Percentiles rank a stretch among this genome's conserved stretches.
These are phyloP conservation scores for Trichosurus vulpecula DNA, from an alignment of 2,797 vertebrate species.

Conservation along the genomic window DNA sequence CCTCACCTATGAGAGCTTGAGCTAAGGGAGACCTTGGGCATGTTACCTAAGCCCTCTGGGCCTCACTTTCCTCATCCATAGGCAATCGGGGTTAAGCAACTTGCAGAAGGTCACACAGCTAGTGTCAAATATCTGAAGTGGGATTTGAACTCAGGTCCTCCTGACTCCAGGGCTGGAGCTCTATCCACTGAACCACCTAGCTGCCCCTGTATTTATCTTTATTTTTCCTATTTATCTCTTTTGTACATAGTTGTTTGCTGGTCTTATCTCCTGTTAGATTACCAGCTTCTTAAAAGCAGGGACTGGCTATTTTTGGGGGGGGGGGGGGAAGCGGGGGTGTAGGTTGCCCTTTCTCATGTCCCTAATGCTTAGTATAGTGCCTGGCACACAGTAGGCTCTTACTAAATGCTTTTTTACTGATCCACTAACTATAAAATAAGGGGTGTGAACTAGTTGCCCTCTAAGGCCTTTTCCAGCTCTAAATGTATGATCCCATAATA, in stretches of 20 bases:
- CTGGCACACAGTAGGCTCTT: not conserved
- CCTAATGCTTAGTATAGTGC: no score
- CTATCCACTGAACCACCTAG: no score
- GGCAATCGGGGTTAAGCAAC: no score
- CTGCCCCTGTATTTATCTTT: no score
- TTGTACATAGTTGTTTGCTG: not conserved
- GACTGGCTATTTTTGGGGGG: no score
- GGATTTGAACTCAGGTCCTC: no score
- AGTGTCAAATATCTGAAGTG: no score
- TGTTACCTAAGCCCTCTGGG: not conserved
- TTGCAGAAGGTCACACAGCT: no score
- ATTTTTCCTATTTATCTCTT: not conserved
- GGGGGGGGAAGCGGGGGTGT: no score
- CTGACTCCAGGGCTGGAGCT: no score
- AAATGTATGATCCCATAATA: not conserved
- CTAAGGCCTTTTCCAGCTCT: not conserved
- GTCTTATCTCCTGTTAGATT: not conserved
- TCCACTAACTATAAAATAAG: not conserved
- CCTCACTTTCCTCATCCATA: not conserved
- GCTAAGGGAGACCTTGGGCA: not conserved
- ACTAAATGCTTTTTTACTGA: not conserved
- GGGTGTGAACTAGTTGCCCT: no score
- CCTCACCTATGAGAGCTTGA: not conserved
- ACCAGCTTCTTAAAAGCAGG: not conserved
- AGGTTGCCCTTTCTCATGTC: no score